A percentile compares a stretch with the other conserved stretches of the same genome.
Evolutionary conservation across 2,888 invertebrate genomes (phyloP).

Genomic region (Gymnoscelis rufifasciata): DNA sequence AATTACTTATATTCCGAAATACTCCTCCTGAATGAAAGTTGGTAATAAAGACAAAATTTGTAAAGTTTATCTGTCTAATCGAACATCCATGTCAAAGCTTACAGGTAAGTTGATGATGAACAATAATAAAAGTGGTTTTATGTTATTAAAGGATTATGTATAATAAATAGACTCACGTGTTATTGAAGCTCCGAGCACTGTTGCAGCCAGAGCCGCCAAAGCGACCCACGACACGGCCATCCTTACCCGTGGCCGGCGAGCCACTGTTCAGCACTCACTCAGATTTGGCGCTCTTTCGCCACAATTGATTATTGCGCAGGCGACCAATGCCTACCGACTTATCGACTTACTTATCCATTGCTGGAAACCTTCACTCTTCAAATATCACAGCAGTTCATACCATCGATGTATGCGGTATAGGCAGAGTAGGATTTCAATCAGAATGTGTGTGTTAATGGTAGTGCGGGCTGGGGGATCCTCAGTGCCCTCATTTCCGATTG

Average conservation of each 20-base stretch:
- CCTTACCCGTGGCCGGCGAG: conserved; percentile 52
- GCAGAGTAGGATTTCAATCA: conserved; percentile 21
- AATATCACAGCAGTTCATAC: conserved; percentile 1
- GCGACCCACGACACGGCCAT: conserved; percentile 69
- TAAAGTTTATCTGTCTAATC: no score
- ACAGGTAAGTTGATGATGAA: no score
- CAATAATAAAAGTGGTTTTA: no score
- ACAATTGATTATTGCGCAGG: conserved; percentile 51
- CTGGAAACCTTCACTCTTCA: neutral
- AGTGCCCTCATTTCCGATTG: conserved; percentile 55
- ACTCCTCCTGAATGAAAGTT: no score
- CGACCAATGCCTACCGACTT: conserved; percentile 22
- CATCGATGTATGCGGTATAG: conserved; percentile 34
- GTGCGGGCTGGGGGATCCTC: conserved; percentile 60
- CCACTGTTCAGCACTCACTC: conserved; percentile 53
- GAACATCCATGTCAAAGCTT: no score
- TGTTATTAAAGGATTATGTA: no score
- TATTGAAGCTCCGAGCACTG: conserved; percentile 67
- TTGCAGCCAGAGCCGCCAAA: conserved; percentile 57
- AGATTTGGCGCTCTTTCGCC: conserved; percentile 63
- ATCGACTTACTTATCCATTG: conserved; percentile 14
- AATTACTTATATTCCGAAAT: no score
- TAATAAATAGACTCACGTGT: conserved; percentile 64
- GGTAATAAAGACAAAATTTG: no score
- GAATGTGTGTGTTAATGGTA: conserved; percentile 37